These are phyloP conservation scores for Threskiornis aethiopicus DNA, from an alignment of 2,797 vertebrate genomes.

Conservation along the genomic window DNA sequence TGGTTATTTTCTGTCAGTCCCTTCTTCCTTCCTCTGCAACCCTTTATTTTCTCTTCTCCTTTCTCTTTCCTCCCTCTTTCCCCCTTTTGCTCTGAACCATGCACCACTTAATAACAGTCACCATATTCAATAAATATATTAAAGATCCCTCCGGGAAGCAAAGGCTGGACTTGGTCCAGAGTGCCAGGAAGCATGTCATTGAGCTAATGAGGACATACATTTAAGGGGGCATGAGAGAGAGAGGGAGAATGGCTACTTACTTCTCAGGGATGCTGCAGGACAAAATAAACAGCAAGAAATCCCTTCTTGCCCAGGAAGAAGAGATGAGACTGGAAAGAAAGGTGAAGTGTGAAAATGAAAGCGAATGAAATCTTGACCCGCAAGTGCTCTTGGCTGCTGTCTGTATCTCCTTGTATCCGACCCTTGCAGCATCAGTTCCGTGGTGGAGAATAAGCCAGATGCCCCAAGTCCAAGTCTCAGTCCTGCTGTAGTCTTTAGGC, in stretches of 20 bases:
- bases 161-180: conserved; percentile 40
- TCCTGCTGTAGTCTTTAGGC: neutral
- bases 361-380: neutral
- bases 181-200: conserved; percentile 53
- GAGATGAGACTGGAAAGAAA: neutral
- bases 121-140: conserved; percentile 16
- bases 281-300: neutral
- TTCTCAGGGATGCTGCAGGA: neutral
- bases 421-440: neutral
- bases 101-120: neutral
- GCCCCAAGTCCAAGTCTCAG: neutral
- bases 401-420: neutral
- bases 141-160: conserved; percentile 24
- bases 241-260: neutral
- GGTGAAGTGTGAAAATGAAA: neutral
- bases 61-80: neutral
- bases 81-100: neutral
- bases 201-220: conserved; percentile 56
- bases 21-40: neutral
- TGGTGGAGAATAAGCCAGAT: neutral
- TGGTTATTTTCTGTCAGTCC: neutral
- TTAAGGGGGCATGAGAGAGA: neutral
- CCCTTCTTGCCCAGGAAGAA: neutral
- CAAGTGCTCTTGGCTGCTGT: neutral
- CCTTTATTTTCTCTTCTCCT: neutral